These are phyloP conservation scores for Theretra japonica DNA, from an alignment of 2,888 invertebrate genomes.

Conservation along the genomic window DNA sequence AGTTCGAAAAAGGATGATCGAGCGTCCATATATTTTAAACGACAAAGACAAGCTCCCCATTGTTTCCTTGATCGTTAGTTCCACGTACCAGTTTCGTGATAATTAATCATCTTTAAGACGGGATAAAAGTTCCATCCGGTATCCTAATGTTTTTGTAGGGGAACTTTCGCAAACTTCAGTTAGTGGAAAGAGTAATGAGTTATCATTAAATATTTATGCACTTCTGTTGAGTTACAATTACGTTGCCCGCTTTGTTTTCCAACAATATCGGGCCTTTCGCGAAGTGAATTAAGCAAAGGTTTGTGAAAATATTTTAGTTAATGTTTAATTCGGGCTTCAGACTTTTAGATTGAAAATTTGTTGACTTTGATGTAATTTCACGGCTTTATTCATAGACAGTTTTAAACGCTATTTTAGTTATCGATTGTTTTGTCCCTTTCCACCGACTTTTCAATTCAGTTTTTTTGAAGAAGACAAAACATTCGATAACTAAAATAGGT, in stretches of 20 bases:
- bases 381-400: too few species aligned
- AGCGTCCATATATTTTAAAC: neutral
- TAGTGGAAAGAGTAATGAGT: conserved; percentile 14
- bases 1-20: conserved; percentile 1
- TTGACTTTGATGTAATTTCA: too few species aligned
- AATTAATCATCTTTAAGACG: conserved; percentile 24
- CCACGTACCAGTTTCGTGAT: neutral
- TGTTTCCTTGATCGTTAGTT: conserved; percentile 20
- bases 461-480: too few species aligned
- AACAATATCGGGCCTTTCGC: neutral
- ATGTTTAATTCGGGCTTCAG: too few species aligned
- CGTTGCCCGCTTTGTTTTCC: neutral
- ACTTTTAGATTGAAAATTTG: too few species aligned
- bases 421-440: too few species aligned
- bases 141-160: conserved; percentile 16
- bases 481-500: too few species aligned
- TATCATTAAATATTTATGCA: conserved; percentile 19
- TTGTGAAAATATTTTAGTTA: too few species aligned
- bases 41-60: neutral
- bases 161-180: conserved; percentile 6
- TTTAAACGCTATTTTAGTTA: too few species aligned
- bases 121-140: conserved; percentile 11
- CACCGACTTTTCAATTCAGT: too few species aligned
- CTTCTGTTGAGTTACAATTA: neutral
- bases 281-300: neutral